A percentile compares a stretch with the other conserved stretches of the same genome.
Conservation (phyloP, 2,113 vertebrate species). For the Neolamprologus tretocephalus region DNA sequence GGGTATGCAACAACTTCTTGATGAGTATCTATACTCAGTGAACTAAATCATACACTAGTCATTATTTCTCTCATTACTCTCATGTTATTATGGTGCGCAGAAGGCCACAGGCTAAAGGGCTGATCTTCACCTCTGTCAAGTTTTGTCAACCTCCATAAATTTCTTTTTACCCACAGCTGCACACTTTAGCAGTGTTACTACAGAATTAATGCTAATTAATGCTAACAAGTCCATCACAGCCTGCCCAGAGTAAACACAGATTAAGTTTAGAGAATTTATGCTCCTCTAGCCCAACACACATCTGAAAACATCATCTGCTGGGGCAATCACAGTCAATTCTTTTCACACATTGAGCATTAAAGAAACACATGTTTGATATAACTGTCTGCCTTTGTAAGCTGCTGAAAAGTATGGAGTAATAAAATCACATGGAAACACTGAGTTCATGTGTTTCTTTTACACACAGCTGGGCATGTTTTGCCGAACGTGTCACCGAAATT, state of each 20-base stretch:
- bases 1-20: neutral
- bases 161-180: slow-evolving; percentile 4
- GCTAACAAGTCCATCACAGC: slow-evolving; percentile 35
- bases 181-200: neutral
- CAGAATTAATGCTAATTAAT: slow-evolving; percentile 46
- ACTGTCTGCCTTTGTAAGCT: slow-evolving; percentile 11
- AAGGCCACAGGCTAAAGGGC: slow-evolving; percentile 20
- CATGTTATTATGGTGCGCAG: slow-evolving; percentile 13
- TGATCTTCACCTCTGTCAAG: slow-evolving; percentile 38
- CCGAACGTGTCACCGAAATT: slow-evolving; percentile 50
- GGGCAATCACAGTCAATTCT: slow-evolving; percentile 14
- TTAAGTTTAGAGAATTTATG: slow-evolving; percentile 2
- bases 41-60: neutral
- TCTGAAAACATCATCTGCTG: slow-evolving; percentile 42
- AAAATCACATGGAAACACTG: slow-evolving; percentile 43
- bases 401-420: slow-evolving; percentile 11
- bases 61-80: slow-evolving; percentile 1
- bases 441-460: slow-evolving; percentile 48
- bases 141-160: slow-evolving; percentile 32
- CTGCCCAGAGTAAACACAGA: slow-evolving; percentile 28
- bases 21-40: neutral
- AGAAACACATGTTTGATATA: slow-evolving; percentile 40
- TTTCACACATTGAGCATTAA: slow-evolving; percentile 6
- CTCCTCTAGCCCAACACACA: slow-evolving; percentile 4
- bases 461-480: slow-evolving; percentile 62